These are phyloP conservation scores for Globia sparganii DNA, from an alignment of 2,888 invertebrate genomes.

Conservation along the genomic window DNA sequence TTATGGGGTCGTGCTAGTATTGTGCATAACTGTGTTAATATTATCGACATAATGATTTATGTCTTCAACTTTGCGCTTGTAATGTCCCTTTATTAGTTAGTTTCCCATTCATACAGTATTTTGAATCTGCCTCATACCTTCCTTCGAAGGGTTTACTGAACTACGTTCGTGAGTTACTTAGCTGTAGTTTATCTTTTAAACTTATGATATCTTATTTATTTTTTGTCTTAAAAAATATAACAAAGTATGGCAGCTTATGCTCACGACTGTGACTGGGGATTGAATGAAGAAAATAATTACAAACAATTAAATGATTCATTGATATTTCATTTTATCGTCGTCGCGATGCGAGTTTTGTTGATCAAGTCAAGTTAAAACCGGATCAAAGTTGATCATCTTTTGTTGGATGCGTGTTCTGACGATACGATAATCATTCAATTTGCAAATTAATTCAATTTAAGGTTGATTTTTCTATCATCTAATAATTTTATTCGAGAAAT, in stretches of 20 bases:
- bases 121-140: constrained; percentile 59
- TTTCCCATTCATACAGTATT: constrained; percentile 59
- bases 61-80: background rate
- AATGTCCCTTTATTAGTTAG: background rate
- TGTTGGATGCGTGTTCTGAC: background rate
- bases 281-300: background rate
- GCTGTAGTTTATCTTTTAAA: constrained; percentile 47
- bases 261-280: constrained; percentile 40
- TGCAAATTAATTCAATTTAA: background rate
- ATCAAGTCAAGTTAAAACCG: background rate
- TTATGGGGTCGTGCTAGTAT: background rate
- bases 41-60: background rate
- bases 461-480: too few relatives aligned
- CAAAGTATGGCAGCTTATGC: constrained; percentile 50
- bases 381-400: background rate
- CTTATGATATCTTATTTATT: constrained; percentile 60
- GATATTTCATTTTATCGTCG: background rate
- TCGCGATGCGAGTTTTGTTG: background rate
- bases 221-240: constrained; percentile 47
- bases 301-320: background rate
- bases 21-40: background rate
- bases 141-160: constrained; percentile 23
- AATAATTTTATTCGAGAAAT: too few relatives aligned
- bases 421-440: background rate
- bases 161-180: constrained; percentile 29